Base-by-base conservation (phyloP, 2,113 vertebrate species). In the Merops nubicus region DNA sequence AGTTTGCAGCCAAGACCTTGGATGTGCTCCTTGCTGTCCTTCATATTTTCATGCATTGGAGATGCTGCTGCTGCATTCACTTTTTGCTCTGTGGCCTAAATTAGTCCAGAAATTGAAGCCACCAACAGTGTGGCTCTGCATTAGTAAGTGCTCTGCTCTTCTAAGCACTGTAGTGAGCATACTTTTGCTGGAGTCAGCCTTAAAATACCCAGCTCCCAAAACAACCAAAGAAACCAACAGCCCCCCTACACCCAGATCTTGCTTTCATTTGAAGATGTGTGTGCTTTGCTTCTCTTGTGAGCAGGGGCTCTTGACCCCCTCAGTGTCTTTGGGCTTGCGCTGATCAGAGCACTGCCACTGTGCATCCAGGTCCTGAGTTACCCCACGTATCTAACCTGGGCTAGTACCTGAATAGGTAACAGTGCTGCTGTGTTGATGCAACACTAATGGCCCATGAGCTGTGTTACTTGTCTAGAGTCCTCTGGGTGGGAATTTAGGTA, bases 1-100 rank as follows among this genome's bases (percentile, higher is more conserved):
- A 78, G 65, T 92, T 86, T 83, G 82, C 86, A 89, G 76, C 82
- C 65, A 34, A 43, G 65, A 62, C 86, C 90, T 86, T 73, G 60
- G 43, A 63, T 67, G 48, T 68, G 59, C 70, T 89, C 29, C 53
- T 63, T 78, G 48, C 47, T 63, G 2, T 36, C 29, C 26, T n/a
- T 62, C 36, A 57, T 60, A 11, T 72, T 89, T 91, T 76, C 69
- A 50, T 54, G 72, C 45, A 20, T 2, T 56, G 43, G 48, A 78
- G 48, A 22, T 78, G 67, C 48, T 68, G 36, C 47, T 91, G 73
- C 63, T 78, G 43, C n/a, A 11, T 60, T 85, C 33, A 5, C 17
- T 56, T 77, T 47, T 68, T 51, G 28, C 8, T 68, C 36, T 56
- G 59, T 1, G 0, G 56, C 31, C 16, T 9, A 45, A 50, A 14